Base-by-base conservation (phyloP, 2,113 vertebrate genomes). In the Vulpes vulpes region DNA sequence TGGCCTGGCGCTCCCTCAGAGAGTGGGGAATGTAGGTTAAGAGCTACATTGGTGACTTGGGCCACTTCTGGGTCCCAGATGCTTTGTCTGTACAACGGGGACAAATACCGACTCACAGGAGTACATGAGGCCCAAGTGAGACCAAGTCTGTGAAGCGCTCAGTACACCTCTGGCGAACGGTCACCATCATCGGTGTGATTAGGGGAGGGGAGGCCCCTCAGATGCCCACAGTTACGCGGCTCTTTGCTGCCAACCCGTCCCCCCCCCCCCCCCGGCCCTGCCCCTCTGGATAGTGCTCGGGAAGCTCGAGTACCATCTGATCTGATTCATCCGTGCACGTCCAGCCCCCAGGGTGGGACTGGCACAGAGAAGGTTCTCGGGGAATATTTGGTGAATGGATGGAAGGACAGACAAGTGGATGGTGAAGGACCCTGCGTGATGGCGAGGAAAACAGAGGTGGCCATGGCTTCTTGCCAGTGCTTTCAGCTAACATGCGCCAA, bases 201-300 rank as follows among this genome's bases (percentile, higher is more conserved):
- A 32, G 43, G 35, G 73, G 62, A 35, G 14, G 32, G 83, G 60
- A 25, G 38, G 60, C 49, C 57, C n/a, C 32, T 8, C 82, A 12
- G 76, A 49, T 0, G n/a, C 27, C 51, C 5, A 20, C 0, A 3
- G 35, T 32, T 27, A 16, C 12, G 35, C 4, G 43, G 32, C 8
- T 17, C 11, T 7, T 25, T 23, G 6, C 38, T 11, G 19, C 38
- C 4, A 4, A 1, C 35, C 35, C 2, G 35, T 35, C 27, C 76
- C 55, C 16, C 60, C 3, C 15, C 15, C 27, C 60, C 17, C 43
- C 19, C 79, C n/a, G 27, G 27, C 43, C 6, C 60, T 5, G 22
- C 27, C 60, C 22, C 43, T 25, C 79, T 35, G 30, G 27, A 14
- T 30, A 2, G 19, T 0, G 2, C 76, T 35, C 17, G 6, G 17